Base-by-base conservation (phyloP, 2,888 invertebrate genomes). In the Megastigmus dorsalis region DNA sequence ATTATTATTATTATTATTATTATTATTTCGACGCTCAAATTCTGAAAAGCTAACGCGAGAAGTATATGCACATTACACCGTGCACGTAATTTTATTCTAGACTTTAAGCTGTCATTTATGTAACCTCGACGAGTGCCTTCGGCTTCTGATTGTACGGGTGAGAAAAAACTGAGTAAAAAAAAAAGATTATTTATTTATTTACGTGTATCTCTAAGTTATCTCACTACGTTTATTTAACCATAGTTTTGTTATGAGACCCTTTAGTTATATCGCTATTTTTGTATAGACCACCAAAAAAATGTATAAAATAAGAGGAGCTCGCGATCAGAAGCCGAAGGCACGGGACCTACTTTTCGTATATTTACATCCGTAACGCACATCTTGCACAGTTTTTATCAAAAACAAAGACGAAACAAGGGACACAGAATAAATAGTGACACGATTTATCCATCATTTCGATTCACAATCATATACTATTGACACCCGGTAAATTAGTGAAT, bases 31-130 rank as follows among this genome's bases (percentile, higher is more conserved):
- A 38, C 18, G 36, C 15, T 15, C 55, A 43, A 45, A 52, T 63
- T 45, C 62, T 28, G 67, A 73, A 66, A 36, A 63, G 36, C 13
- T 38, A 54, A 54, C n/a, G 45, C 28, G 10, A 38, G 20, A 38
- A 38, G 13, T 36, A 13, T 54, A 54, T 18, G 15, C 23, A 23
- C 23, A 18, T 33, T 18, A 54, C 15, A 18, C 18, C 54, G 13
- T 38, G 3, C 3, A n/a, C 38, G 15, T 36, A 43, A 43, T 36
- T 43, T 30, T 55, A 63, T 43, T 57, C 5, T 65, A 65, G 54
- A 23, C 15, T 9, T 66, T 71, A 75, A 75, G 71, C 50, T 41
- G 23, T 41, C 62, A 60, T 71, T 41, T 67, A 52, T 76, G 75
- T 72, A 76, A 72, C 68, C 55, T 63, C 41, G 59, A 74, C 10